Conservation (phyloP, 1,140 invertebrate genomes). For the Centruroides sculpturatus region DNA sequence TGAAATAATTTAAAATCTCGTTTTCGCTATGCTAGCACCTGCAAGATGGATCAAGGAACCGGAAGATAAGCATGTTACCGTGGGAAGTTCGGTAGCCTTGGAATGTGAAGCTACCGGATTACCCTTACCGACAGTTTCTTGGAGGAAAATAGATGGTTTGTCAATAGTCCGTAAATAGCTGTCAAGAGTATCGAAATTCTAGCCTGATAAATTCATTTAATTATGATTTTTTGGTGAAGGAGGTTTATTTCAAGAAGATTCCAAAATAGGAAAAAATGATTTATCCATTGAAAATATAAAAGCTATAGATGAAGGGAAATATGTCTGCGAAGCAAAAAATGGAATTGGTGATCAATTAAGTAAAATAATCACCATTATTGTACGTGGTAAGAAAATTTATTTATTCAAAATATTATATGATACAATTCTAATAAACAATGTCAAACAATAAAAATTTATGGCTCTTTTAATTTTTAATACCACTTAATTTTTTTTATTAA, state of each 20-base stretch:
- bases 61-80: not conserved
- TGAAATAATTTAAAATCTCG: not conserved
- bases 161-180: not conserved
- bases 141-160: not conserved
- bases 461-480: no score
- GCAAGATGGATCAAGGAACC: not conserved
- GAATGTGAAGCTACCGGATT: not conserved
- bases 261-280: not conserved
- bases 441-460: no score
- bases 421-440: no score
- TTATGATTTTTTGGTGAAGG: not conserved
- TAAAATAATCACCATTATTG: constrained; percentile 31
- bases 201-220: not conserved
- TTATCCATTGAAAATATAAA: not conserved
- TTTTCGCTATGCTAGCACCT: not conserved
- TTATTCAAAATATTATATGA: no score
- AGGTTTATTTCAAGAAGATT: not conserved
- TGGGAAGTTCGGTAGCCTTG: not conserved
- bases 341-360: constrained; percentile 31
- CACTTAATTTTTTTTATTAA: no score
- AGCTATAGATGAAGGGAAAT: constrained; percentile 23
- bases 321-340: constrained; percentile 35
- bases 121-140: not conserved
- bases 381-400: constrained; percentile 22
- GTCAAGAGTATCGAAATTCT: not conserved